Evolutionary conservation across 2,113 vertebrate genomes (phyloP).

Genomic region (Etia nguti): DNA sequence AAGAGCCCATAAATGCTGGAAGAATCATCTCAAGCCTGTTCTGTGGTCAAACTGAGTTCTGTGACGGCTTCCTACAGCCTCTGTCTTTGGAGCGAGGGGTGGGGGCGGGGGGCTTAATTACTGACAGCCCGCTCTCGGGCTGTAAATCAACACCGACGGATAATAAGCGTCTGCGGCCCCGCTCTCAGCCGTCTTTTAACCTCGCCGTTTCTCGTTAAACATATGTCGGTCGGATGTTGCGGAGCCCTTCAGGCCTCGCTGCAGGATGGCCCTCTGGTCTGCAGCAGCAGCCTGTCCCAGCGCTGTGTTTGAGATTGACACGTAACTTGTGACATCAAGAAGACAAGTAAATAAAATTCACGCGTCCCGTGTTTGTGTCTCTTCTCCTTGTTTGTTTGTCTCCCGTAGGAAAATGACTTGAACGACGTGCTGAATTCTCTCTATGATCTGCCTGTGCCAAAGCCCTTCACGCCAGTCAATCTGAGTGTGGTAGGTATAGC

Average conservation of each 20-base stretch:
- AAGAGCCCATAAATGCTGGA: slow-evolving; percentile 53
- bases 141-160: slow-evolving; percentile 61
- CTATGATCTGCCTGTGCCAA: slow-evolving; percentile 88
- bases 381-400: slow-evolving; percentile 15
- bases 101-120: slow-evolving; percentile 61
- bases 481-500: slow-evolving; percentile 88
- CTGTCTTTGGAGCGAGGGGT: slow-evolving; percentile 42
- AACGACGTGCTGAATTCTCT: slow-evolving; percentile 89
- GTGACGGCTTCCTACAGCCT: slow-evolving; percentile 57
- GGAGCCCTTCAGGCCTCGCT: slow-evolving; percentile 46
- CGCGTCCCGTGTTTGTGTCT: slow-evolving; percentile 14
- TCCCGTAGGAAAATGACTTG: slow-evolving; percentile 86
- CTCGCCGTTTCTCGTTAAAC: slow-evolving; percentile 68
- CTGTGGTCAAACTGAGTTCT: slow-evolving; percentile 55
- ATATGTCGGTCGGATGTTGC: slow-evolving; percentile 53
- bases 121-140: slow-evolving; percentile 47
- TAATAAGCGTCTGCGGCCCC: slow-evolving; percentile 67
- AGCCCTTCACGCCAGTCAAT: slow-evolving; percentile 86
- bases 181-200: slow-evolving; percentile 67
- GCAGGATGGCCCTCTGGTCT: slow-evolving; percentile 45
- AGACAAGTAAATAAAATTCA: slow-evolving; percentile 29
- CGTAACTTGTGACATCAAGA: slow-evolving; percentile 32
- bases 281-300: slow-evolving; percentile 20
- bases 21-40: slow-evolving; percentile 58
- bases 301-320: slow-evolving; percentile 33